phyloP scores from a whole-genome alignment of 2,888 invertebrate genomes.

The Limnephilus marmoratus region DNA sequence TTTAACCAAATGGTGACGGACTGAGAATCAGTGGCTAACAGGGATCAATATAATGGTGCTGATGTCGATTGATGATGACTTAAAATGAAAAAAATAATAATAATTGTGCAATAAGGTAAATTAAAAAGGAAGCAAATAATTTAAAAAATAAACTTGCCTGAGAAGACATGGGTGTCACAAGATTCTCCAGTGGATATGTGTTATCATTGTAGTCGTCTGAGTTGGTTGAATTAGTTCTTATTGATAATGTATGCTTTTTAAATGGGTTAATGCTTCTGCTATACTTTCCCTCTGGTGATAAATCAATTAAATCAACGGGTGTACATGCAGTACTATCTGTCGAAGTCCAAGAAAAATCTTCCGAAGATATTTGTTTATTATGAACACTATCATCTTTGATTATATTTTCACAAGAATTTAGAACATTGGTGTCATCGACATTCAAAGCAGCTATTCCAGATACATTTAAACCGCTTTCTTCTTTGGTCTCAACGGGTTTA shows the following conservation, averaged over 20 bases:
- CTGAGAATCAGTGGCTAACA: no score
- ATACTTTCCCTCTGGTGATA: slow-evolving; percentile 8
- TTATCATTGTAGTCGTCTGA: slow-evolving; percentile 73
- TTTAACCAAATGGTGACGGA: no score
- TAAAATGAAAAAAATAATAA: no score
- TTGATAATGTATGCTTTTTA: slow-evolving; percentile 52
- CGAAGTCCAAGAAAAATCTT: slow-evolving; percentile 67
- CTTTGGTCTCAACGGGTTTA: slow-evolving; percentile 65
- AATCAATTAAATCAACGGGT: neutral
- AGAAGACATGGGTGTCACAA: slow-evolving; percentile 71
- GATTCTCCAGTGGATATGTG: slow-evolving; percentile 72
- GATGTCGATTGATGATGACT: no score
- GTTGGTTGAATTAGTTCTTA: slow-evolving; percentile 66
- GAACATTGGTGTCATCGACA: slow-evolving; percentile 47
- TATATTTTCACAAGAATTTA: neutral
- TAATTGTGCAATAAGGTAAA: neutral
- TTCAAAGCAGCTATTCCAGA: slow-evolving; percentile 55
- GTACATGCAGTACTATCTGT: slow-evolving; percentile 51
- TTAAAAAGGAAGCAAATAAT: neutral
- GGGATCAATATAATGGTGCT: no score
- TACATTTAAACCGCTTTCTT: slow-evolving; percentile 62
- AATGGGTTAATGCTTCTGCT: slow-evolving; percentile 61
- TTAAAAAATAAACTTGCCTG: slow-evolving; percentile 69
- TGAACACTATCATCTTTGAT: neutral
- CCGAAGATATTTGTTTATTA: slow-evolving; percentile 35